phyloP scores from a whole-genome alignment of 2,797 vertebrate genomes.

The Schizopygopsis pylzovi region DNA sequence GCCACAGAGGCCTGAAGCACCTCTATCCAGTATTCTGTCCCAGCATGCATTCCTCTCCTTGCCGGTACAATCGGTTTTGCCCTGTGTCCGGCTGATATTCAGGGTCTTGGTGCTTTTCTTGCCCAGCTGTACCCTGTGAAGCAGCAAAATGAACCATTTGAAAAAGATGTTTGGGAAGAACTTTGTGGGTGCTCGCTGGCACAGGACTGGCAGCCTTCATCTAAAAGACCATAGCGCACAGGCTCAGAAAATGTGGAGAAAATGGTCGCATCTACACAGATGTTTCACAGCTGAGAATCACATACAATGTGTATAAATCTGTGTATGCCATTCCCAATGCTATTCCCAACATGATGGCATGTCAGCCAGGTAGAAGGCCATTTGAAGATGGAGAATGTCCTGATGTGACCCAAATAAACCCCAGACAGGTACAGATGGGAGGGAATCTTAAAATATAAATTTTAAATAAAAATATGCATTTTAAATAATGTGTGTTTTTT shows the following conservation, averaged over 20 bases:
- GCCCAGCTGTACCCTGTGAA: constrained; percentile 48
- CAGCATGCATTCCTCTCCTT: constrained; percentile 53
- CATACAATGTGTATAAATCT: constrained; percentile 70
- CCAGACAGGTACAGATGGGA: constrained; percentile 54
- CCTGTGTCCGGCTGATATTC: constrained; percentile 60
- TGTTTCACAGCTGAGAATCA: constrained; percentile 65
- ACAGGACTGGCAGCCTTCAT: constrained; percentile 15
- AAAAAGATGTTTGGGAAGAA: constrained; percentile 67
- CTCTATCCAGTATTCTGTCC: constrained; percentile 48
- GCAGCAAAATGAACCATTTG: constrained; percentile 59
- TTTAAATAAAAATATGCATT: too few species aligned
- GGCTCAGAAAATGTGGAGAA: constrained; percentile 62
- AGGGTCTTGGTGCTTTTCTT: constrained; percentile 65
- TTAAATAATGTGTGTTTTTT: too few species aligned
- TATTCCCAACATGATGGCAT: constrained; percentile 65
- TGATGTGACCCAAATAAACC: constrained; percentile 58
- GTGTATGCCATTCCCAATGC: constrained; percentile 68
- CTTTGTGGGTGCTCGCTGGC: constrained; percentile 65
- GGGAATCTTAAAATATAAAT: background rate
- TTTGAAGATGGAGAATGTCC: constrained; percentile 53
- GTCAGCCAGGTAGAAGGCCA: constrained; percentile 55
- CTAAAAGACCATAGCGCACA: constrained; percentile 55
- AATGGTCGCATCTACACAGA: constrained; percentile 57
- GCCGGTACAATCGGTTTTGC: constrained; percentile 68
- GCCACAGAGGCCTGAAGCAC: constrained; percentile 69